Conservation (phyloP, 1,140 invertebrate species). For the Steinernema feltiae region DNA sequence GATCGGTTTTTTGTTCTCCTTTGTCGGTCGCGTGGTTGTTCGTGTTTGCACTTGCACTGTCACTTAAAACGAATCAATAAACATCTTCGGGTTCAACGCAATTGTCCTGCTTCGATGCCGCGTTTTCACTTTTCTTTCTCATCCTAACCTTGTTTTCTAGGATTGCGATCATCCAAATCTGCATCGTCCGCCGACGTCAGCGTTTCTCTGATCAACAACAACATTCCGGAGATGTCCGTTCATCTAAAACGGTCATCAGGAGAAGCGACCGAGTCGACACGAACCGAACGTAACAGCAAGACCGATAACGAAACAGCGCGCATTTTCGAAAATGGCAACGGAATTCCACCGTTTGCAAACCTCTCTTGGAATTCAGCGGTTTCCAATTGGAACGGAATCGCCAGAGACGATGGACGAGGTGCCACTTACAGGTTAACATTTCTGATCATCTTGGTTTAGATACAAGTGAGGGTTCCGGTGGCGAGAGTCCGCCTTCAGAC, state of each 20-base stretch:
- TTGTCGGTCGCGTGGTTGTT: not conserved
- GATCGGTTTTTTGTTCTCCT: not conserved
- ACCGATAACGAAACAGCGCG: not conserved
- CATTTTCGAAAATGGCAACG: not conserved
- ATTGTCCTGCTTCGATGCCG: not conserved
- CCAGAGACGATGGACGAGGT: not conserved
- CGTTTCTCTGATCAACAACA: not conserved
- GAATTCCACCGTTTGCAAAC: not conserved
- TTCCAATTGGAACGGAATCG: not conserved
- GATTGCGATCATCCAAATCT: not conserved
- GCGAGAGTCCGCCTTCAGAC: not conserved
- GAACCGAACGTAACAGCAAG: not conserved
- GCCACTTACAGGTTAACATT: no score
- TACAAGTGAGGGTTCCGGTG: not conserved
- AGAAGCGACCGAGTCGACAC: not conserved
- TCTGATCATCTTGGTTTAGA: no score
- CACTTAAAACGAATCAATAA: constrained; percentile 6
- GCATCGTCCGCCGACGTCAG: not conserved
- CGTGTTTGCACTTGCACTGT: constrained; percentile 11
- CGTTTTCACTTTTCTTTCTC: not conserved
- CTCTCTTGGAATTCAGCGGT: not conserved
- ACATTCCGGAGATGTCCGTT: not conserved
- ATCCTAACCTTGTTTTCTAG: not conserved
- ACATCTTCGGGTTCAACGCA: constrained; percentile 1
- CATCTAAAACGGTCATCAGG: not conserved